Percentiles rank a stretch among this genome's conserved stretches.
These are phyloP conservation scores for Pyralis farinalis DNA, from an alignment of 2,888 invertebrate genomes.

Conservation along the genomic window DNA sequence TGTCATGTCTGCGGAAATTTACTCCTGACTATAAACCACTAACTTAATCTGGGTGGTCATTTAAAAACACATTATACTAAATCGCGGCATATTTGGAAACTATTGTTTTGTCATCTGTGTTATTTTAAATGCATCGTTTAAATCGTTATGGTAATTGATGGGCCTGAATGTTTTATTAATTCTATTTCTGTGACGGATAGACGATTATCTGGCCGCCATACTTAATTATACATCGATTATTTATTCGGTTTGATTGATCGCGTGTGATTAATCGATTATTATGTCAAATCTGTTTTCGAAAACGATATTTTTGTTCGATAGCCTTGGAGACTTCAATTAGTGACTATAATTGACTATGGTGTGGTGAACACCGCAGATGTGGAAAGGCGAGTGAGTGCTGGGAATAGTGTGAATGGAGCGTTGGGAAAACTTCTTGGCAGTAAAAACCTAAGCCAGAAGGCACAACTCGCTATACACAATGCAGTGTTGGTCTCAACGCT, in stretches of 20 bases:
- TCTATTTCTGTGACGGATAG: slow-evolving; percentile 16
- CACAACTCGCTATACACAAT: too few species aligned
- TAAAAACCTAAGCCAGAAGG: too few species aligned
- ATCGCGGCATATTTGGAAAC: neutral
- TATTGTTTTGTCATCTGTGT: neutral
- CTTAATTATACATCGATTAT: slow-evolving; percentile 15
- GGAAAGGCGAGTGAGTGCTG: too few species aligned
- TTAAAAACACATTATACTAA: neutral
- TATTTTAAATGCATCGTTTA: neutral
- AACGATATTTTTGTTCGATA: neutral
- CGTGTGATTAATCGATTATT: neutral
- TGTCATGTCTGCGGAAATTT: neutral
- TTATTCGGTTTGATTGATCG: slow-evolving; percentile 10
- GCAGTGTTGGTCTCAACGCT: too few species aligned
- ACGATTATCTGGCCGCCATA: slow-evolving; percentile 11
- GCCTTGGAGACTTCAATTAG: too few species aligned
- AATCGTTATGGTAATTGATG: slow-evolving; percentile 15
- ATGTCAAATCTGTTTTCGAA: neutral
- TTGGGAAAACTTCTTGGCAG: too few species aligned
- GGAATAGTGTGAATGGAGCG: too few species aligned
- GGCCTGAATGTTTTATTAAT: slow-evolving; percentile 18
- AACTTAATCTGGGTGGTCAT: neutral
- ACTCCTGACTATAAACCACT: neutral
- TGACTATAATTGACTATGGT: too few species aligned
- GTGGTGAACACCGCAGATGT: too few species aligned